phyloP scores from a whole-genome alignment of 2,113 vertebrate species.

The Gallinago paraguaiae region DNA sequence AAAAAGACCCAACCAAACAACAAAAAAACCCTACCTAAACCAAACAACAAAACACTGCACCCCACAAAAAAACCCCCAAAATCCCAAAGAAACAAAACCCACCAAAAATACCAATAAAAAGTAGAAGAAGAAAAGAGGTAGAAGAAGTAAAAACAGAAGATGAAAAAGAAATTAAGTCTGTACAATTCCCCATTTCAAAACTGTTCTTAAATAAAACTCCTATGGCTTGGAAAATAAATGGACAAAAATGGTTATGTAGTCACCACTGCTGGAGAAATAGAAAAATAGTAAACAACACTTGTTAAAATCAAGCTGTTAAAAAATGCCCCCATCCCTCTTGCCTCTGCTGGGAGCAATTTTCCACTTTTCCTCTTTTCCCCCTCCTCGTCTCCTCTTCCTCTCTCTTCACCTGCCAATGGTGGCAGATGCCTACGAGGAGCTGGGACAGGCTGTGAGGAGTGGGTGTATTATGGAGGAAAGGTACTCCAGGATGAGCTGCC shows the following conservation, averaged over 20 bases:
- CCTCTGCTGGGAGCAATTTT: neutral
- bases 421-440: neutral
- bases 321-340: fast-evolving
- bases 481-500: neutral
- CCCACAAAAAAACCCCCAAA: neutral
- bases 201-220: neutral
- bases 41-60: neutral
- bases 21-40: too few relatives aligned
- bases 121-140: neutral
- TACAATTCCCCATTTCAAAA: neutral
- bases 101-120: too few relatives aligned
- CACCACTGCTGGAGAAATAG: neutral
- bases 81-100: too few relatives aligned
- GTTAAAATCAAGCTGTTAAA: neutral
- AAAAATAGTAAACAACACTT: neutral
- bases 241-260: neutral
- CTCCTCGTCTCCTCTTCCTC: neutral
- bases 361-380: neutral
- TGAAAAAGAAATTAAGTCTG: neutral
- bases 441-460: neutral
- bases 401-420: neutral
- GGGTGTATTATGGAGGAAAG: neutral
- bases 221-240: neutral
- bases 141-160: neutral
- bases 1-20: neutral